Evolutionary conservation across 2,113 vertebrate genomes (phyloP).

Genomic region (Peromyscus polionotus): DNA sequence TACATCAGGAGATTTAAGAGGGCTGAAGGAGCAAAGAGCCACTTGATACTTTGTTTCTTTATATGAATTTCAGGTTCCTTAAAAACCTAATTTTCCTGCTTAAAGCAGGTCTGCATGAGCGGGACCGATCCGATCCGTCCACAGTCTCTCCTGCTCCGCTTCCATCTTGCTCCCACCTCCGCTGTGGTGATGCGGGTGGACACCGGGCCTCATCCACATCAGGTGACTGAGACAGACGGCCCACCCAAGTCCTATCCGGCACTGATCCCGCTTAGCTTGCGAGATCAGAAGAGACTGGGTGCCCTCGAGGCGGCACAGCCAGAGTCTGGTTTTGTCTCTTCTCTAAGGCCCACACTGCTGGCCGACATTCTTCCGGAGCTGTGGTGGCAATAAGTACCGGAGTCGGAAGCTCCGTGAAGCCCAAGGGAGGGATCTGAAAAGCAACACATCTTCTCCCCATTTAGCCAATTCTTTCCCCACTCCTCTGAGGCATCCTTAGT

Average conservation of each 20-base stretch:
- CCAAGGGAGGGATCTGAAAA: background rate
- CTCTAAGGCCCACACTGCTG: background rate
- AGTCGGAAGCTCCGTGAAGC: background rate
- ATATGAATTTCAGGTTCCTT: background rate
- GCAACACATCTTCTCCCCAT: background rate
- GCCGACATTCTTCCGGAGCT: background rate
- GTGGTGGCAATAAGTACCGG: background rate
- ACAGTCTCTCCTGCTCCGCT: background rate
- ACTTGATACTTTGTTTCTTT: conserved; percentile 29
- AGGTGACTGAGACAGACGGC: background rate
- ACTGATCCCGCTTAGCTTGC: background rate
- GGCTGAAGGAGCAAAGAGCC: background rate
- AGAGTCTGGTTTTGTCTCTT: background rate
- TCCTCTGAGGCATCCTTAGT: background rate
- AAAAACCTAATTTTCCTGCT: background rate
- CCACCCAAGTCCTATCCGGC: background rate
- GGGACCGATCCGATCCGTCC: background rate
- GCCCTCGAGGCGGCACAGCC: background rate
- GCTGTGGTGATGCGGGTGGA: background rate
- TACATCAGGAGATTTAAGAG: background rate
- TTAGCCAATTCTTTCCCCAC: background rate
- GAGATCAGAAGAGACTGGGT: background rate
- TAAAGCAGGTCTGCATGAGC: background rate
- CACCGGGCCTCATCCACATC: background rate
- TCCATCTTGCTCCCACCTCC: background rate